phyloP scores from a whole-genome alignment of 2,888 invertebrate species.

The Hydrotaea diabolus region DNA sequence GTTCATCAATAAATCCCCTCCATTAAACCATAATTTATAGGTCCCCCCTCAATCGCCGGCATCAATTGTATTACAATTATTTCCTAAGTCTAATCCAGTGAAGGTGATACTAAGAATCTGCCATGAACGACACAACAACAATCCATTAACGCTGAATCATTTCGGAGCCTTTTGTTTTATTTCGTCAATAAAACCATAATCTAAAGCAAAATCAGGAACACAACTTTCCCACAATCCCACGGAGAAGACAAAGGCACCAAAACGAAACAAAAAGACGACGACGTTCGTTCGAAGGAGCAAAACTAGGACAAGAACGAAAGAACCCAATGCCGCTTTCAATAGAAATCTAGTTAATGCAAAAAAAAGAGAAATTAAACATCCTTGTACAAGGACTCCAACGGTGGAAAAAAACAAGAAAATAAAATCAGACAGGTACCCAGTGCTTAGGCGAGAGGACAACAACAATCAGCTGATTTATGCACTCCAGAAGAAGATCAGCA shows the following conservation, averaged over 20 bases:
- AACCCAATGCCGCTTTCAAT: constrained; percentile 59
- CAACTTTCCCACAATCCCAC: constrained; percentile 61
- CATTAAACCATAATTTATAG: constrained; percentile 9
- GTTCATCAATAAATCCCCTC: constrained; percentile 11
- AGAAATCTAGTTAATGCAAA: constrained; percentile 56
- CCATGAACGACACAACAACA: constrained; percentile 10
- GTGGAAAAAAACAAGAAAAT: neutral
- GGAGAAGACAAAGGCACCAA: neutral
- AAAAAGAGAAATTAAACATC: constrained; percentile 39
- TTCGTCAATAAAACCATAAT: constrained; percentile 51
- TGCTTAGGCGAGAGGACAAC: neutral
- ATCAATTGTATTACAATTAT: constrained; percentile 26
- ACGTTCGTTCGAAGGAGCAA: constrained; percentile 3
- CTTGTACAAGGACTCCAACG: constrained; percentile 50
- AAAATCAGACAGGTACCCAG: constrained; percentile 45
- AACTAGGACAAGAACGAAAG: constrained; percentile 35
- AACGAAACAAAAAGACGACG: constrained; percentile 2
- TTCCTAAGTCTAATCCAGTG: constrained; percentile 30
- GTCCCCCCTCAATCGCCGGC: no score
- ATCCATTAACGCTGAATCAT: constrained; percentile 54
- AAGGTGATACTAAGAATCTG: constrained; percentile 1
- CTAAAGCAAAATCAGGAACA: constrained; percentile 19
- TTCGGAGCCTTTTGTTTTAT: constrained; percentile 26
- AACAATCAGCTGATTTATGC: constrained; percentile 67
- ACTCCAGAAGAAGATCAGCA: constrained; percentile 45